Evolutionary conservation across 2,113 vertebrate species (phyloP).

Genomic region (Barnardius zonarius): DNA sequence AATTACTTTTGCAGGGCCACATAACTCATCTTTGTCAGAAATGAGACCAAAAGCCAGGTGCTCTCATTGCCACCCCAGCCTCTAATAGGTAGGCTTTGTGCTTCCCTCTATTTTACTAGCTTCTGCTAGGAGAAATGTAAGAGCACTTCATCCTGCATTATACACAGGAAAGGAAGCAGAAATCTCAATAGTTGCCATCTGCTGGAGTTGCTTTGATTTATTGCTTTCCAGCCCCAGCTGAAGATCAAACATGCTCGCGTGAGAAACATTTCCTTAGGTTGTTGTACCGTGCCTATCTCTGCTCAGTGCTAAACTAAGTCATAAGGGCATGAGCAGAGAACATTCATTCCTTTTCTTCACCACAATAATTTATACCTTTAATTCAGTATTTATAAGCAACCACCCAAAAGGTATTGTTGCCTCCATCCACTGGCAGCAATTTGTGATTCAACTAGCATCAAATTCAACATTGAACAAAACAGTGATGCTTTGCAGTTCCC

Average conservation of each 20-base stretch:
- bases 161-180: neutral
- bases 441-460: neutral
- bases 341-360: neutral
- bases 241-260: conserved; percentile 12
- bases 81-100: neutral
- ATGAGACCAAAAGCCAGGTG: neutral
- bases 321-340: neutral
- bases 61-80: neutral
- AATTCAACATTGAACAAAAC: neutral
- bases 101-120: neutral
- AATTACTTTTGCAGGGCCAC: neutral
- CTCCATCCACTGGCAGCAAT: neutral
- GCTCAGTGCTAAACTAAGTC: neutral
- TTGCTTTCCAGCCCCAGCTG: conserved; percentile 13
- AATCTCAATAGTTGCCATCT: conserved; percentile 33
- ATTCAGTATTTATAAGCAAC: neutral
- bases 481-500: neutral
- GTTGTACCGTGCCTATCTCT: neutral
- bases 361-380: neutral
- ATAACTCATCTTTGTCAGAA: conserved; percentile 26
- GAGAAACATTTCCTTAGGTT: neutral
- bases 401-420: neutral
- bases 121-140: neutral
- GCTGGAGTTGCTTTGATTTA: conserved; percentile 39
- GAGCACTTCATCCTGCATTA: neutral